Percentiles rank a stretch among this genome's conserved stretches.
Conservation (phyloP, 2,888 invertebrate species). For the Drosophila imparisetae region DNA sequence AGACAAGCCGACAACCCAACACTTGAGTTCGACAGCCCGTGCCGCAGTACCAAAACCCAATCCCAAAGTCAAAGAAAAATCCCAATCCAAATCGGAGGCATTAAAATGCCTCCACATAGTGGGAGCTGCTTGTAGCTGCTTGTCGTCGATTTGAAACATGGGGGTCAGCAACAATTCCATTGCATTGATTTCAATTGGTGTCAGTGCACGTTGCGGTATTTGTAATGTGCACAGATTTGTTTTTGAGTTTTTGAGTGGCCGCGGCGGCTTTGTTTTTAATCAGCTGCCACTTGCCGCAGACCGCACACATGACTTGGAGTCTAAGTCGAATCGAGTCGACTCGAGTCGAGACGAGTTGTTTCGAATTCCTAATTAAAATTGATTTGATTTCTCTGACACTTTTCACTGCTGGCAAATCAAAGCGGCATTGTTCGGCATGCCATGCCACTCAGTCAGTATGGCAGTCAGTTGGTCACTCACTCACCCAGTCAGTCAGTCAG, state of each 20-base stretch:
- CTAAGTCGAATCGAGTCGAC: constrained; percentile 19
- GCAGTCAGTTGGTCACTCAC: constrained; percentile 12
- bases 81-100: constrained; percentile 22
- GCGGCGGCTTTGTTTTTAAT: constrained; percentile 75
- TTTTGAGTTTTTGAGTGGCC: constrained; percentile 47
- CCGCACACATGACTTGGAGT: constrained; percentile 62
- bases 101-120: constrained; percentile 73
- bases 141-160: constrained; percentile 1
- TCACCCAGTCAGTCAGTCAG: constrained; percentile 29
- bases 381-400: constrained; percentile 81
- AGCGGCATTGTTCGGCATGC: constrained; percentile 77
- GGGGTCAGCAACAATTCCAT: constrained; percentile 58
- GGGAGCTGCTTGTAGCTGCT: constrained; percentile 24
- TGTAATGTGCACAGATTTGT: constrained; percentile 53
- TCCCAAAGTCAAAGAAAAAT: neutral
- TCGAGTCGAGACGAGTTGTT: constrained; percentile 30
- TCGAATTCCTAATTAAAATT: constrained; percentile 77
- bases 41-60: constrained; percentile 28
- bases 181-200: constrained; percentile 68
- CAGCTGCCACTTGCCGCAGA: constrained; percentile 75
- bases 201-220: constrained; percentile 68
- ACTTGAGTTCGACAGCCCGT: constrained; percentile 33
- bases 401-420: constrained; percentile 68
- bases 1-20: constrained; percentile 7
- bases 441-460: constrained; percentile 55